These are phyloP conservation scores for Clangula hyemalis DNA, from an alignment of 2,797 vertebrate genomes.

Conservation along the genomic window DNA sequence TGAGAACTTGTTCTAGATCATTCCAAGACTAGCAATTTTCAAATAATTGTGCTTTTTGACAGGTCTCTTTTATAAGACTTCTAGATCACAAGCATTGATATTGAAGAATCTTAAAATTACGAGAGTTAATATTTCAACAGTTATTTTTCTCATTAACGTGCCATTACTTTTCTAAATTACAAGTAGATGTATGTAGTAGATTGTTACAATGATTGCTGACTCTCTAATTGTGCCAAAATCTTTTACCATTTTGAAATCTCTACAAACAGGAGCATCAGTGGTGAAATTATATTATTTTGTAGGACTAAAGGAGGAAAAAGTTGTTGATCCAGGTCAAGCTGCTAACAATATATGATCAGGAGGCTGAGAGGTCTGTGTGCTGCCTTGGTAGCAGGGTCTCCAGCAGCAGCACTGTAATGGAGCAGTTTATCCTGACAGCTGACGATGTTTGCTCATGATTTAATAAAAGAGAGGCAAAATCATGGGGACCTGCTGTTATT, in stretches of 20 bases:
- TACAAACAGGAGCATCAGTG: not conserved
- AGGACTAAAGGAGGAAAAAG: not conserved
- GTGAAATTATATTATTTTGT: not conserved
- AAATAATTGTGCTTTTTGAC: not conserved
- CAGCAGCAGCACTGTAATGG: not conserved
- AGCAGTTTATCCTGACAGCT: conserved; percentile 49
- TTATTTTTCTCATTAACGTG: not conserved
- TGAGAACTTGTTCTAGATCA: not conserved
- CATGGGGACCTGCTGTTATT: conserved; percentile 34
- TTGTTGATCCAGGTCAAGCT: not conserved
- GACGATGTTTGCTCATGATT: conserved; percentile 45
- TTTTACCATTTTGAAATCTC: not conserved
- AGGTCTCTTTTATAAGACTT: not conserved
- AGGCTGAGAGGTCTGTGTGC: not conserved
- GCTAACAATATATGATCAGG: not conserved
- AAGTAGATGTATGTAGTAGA: not conserved
- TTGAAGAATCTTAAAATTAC: not conserved
- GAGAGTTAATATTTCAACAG: not conserved
- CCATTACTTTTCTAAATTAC: not conserved
- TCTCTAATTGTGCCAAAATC: too few species aligned
- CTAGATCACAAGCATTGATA: not conserved
- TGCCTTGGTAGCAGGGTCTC: not conserved
- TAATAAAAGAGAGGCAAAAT: conserved; percentile 56
- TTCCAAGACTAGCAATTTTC: not conserved
- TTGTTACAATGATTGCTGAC: too few species aligned